Base-by-base conservation (phyloP, 1,140 invertebrate genomes). In the Battus philenor region DNA sequence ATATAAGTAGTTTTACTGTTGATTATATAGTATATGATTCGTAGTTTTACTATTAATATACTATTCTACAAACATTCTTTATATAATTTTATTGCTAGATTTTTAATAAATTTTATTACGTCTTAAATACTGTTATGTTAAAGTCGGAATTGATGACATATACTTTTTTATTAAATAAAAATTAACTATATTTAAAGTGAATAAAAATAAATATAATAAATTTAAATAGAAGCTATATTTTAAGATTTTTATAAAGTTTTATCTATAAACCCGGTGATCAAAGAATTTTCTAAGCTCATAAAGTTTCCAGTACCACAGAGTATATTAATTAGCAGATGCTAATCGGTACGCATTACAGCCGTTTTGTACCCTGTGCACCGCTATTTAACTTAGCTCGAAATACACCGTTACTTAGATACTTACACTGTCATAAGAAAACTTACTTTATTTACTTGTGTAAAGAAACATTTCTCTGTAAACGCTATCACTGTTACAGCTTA, bases 271-370 rank as follows among this genome's bases (percentile, higher is more conserved):
- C n/a, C n/a, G n/a, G n/a, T n/a, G n/a, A n/a, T n/a, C n/a, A n/a
- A n/a, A n/a, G n/a, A n/a, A n/a, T n/a, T n/a, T n/a, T n/a, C n/a
- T n/a, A n/a, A n/a, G n/a, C n/a, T 36, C 33, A 36, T 36, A 36
- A 22, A 36, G 4, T 7, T 36, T 20, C 18, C 33, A 9, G 17
- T 9, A 8, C 4, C 17, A 36, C 15, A 36, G 8, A 36, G 9
- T 36, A 58, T 61, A 61, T 65, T 65, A 65, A 65, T 65, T 65
- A 58, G 50, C 16, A 50, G 52, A 64, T 59, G 27, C n/a, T 56
- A 54, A 59, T 64, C 53, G 47, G 22, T n/a, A 20, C 27, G 43
- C 55, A 52, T 55, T 56, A 48, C 47, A 46, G 49, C 36, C 31
- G 43, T 34, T 38, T 38, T 36, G 43, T n/a, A n/a, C n/a, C n/a